Base-by-base conservation (phyloP, 2,113 vertebrate genomes). In the Clinocottus analis region DNA sequence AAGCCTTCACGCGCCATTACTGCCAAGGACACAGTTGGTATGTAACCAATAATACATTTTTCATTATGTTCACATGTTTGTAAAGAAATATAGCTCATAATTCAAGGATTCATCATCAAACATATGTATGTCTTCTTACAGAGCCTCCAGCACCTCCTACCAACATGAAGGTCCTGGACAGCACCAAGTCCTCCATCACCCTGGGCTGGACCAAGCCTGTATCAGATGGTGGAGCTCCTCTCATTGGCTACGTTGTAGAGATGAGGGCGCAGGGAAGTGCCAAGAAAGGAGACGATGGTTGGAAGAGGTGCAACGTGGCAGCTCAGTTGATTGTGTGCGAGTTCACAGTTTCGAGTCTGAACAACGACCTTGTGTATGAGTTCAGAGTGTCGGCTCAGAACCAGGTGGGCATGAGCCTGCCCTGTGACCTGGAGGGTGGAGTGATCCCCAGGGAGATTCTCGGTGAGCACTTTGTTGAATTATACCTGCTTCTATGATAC, bases 341-440 rank as follows among this genome's bases (percentile, higher is more conserved):
- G 92, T 99, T 97, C 91, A 98, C 97, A 3, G 96, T 96, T 51
- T 95, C 95, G 56, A 96, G 96, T 87, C 94, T 99, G 64, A 94
- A 96, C 81, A 95, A 97, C 79, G 96, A 96, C 2, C 94, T 97
- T 25, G 88, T 95, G 65, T 99, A 99, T 67, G 97, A 99, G 85
- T 99, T 99, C 90, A 95, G 97, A 79, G 98, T 99, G 64, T 99
- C 97, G 62, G 97, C 98, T 56, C 97, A 99, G 93, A 99, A 99
- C 82, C 98, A 99, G 74, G 96, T 99, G 90, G 98, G 98, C 82
- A 94, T 99, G 88, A 97, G 98, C 64, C 93, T 95, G 77, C 97
- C 98, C 76, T 97, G 97, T 61, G 94, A 98, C 90, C 91, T 99
- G 72, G 97, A 96, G 76, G 96, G 95, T 72, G 94, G 95, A 66